These are phyloP conservation scores for Megaptera novaeangliae DNA, from an alignment of 2,113 vertebrate species.

Conservation along the genomic window DNA sequence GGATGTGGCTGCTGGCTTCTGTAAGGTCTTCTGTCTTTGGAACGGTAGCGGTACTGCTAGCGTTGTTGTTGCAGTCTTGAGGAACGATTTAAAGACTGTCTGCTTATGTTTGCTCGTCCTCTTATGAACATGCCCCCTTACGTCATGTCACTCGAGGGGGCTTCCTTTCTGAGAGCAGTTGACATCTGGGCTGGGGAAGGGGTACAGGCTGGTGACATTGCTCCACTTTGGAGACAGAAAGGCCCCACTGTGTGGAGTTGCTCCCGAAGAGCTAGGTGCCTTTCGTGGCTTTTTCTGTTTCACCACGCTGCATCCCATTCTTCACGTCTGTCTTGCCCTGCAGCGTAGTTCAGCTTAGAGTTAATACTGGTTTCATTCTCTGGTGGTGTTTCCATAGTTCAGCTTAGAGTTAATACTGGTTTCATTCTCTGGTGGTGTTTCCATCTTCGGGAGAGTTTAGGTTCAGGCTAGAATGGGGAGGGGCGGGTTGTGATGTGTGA, in stretches of 20 bases:
- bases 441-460: neutral
- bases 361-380: neutral
- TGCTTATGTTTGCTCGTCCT: neutral
- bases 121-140: neutral
- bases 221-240: neutral
- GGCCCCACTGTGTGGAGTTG: fast-evolving
- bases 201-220: neutral
- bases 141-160: neutral
- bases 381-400: neutral
- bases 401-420: no score
- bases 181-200: neutral
- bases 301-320: neutral
- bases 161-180: neutral
- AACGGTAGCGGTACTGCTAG: neutral
- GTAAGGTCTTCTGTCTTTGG: neutral
- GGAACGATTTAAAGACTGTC: neutral
- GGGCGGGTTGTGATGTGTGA: conserved; percentile 34
- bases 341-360: neutral
- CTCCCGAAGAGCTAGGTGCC: neutral
- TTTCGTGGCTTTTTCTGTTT: neutral
- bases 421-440: neutral
- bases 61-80: neutral
- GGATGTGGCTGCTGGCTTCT: neutral
- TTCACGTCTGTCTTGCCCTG: neutral
- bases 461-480: conserved; percentile 27